A percentile compares a stretch with the other conserved stretches of the same genome.
These are phyloP conservation scores for Drosophila conformis DNA, from an alignment of 2,888 invertebrate species.

Conservation along the genomic window DNA sequence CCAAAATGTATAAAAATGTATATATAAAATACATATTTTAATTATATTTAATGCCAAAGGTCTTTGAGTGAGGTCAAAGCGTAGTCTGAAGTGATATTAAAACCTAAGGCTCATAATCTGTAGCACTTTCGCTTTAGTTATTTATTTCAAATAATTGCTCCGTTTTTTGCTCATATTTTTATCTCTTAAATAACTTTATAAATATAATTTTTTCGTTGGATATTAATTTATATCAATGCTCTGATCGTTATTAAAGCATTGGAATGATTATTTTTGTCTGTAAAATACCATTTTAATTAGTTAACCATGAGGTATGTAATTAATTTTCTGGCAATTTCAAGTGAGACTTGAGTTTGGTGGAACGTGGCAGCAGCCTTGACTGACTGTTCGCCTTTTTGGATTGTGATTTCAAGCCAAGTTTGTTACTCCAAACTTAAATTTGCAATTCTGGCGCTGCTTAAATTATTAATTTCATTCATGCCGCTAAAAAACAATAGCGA, in stretches of 20 bases:
- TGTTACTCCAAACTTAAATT: slow-evolving; percentile 3
- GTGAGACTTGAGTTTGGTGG: background rate
- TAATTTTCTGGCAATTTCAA: background rate
- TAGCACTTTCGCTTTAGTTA: background rate
- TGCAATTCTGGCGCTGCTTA: slow-evolving; percentile 46
- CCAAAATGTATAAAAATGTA: background rate
- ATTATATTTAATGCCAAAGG: background rate
- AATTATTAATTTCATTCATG: slow-evolving; percentile 67
- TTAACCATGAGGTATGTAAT: background rate
- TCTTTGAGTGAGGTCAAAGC: background rate
- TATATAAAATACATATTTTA: background rate
- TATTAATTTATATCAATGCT: background rate
- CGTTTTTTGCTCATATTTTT: background rate
- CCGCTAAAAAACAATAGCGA: slow-evolving; percentile 55
- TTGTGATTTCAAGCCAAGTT: background rate
- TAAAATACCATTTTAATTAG: background rate
- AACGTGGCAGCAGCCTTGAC: background rate
- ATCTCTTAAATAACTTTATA: background rate
- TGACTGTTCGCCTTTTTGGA: background rate
- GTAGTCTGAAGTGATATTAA: background rate
- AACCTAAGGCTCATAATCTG: background rate
- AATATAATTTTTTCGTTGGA: background rate
- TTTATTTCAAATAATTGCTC: background rate
- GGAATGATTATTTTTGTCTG: background rate
- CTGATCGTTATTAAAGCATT: background rate